A percentile compares a stretch with the other conserved stretches of the same genome.
phyloP scores from a whole-genome alignment of 2,888 invertebrate genomes.

The Sinelater perroti region DNA sequence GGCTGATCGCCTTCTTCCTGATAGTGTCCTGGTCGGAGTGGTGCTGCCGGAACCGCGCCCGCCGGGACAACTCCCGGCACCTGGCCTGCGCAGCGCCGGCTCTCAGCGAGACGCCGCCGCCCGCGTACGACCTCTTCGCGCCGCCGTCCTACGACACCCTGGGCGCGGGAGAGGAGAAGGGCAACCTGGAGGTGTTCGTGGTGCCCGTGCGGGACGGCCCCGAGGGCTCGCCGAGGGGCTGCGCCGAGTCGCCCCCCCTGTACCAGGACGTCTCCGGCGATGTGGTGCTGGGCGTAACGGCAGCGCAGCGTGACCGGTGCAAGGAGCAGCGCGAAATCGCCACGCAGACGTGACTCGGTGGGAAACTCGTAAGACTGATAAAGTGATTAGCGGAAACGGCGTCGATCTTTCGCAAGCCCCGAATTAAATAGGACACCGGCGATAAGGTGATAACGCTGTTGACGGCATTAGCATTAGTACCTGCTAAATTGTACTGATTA shows the following conservation, averaged over 20 bases:
- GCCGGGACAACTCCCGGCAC: conserved; percentile 37
- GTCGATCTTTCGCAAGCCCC: too few species aligned
- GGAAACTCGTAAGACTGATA: conserved; percentile 3
- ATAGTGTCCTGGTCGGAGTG: conserved; percentile 67
- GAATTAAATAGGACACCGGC: too few species aligned
- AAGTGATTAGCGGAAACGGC: conserved; percentile 1
- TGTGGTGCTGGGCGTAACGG: neutral
- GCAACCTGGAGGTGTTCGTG: conserved; percentile 62
- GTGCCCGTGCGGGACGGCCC: conserved; percentile 63
- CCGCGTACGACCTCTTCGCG: conserved; percentile 66
- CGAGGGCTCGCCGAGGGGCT: too few species aligned
- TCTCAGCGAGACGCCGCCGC: conserved; percentile 57
- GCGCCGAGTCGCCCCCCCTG: conserved; percentile 15
- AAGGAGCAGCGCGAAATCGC: conserved; percentile 4
- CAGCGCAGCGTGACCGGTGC: neutral
- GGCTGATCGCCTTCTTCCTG: conserved; percentile 65
- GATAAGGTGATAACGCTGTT: too few species aligned
- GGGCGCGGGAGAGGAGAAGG: conserved; percentile 56
- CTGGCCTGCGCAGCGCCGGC: conserved; percentile 35
- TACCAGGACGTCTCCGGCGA: conserved; percentile 3
- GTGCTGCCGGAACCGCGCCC: conserved; percentile 60
- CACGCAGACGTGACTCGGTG: conserved; percentile 17
- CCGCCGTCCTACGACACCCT: conserved; percentile 66
- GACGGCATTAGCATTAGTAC: too few species aligned
- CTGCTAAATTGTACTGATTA: too few species aligned